phyloP scores from a whole-genome alignment of 2,797 vertebrate genomes.

The Lepilemur ruficaudatus region DNA sequence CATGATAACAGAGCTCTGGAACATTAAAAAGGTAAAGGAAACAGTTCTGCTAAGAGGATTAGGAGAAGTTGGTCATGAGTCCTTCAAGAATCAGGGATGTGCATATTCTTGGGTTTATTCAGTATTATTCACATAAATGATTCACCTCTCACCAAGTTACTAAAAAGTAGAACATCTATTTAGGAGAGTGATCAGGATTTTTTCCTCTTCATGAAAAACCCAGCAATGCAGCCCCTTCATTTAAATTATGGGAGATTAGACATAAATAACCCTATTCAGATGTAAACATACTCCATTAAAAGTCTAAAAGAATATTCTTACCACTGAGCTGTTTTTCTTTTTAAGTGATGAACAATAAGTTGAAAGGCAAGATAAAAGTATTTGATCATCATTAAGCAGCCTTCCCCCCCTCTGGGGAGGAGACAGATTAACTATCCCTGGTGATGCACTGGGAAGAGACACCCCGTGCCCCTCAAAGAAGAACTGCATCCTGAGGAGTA shows the following conservation, averaged over 20 bases:
- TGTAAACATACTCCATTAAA: not conserved
- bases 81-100: not conserved
- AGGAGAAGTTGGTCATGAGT: not conserved
- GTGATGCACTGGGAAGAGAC: not conserved
- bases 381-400: not conserved
- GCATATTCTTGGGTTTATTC: not conserved
- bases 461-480: not conserved
- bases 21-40: not conserved
- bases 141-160: not conserved
- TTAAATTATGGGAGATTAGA: slow-evolving; percentile 21
- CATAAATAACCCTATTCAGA: not conserved
- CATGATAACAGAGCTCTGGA: not conserved
- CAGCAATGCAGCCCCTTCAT: not conserved
- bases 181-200: not conserved
- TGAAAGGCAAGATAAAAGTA: not conserved
- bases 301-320: not conserved
- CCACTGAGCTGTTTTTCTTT: not conserved
- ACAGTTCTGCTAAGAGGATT: not conserved
- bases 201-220: not conserved
- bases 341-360: not conserved
- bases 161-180: slow-evolving; percentile 29
- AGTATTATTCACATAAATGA: slow-evolving; percentile 21
- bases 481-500: not conserved
- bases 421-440: not conserved
- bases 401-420: not conserved